Evolutionary conservation across 2,888 invertebrate genomes (phyloP).

Genomic region (Mesodorylaimus sp.): DNA sequence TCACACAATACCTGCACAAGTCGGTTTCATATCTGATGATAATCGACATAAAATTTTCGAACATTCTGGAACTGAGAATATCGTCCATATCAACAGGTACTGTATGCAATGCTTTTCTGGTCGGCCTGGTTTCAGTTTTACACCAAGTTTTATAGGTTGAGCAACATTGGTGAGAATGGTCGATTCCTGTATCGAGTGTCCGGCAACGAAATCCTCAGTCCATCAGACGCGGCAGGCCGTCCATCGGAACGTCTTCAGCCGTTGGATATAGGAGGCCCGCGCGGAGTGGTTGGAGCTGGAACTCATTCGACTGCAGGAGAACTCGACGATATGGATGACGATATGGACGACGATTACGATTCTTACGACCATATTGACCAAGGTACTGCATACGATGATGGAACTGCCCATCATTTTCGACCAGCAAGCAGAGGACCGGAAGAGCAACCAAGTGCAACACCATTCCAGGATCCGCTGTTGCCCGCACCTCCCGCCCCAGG

Average conservation of each 20-base stretch:
- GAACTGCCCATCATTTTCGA: no score
- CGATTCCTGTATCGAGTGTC: slow-evolving; percentile 62
- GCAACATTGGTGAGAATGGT: slow-evolving; percentile 65
- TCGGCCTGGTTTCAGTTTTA: not conserved
- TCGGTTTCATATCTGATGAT: slow-evolving; percentile 68
- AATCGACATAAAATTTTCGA: slow-evolving; percentile 54
- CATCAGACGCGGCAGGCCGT: no score
- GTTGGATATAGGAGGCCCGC: no score
- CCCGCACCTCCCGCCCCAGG: no score
- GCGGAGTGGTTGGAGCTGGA: no score
- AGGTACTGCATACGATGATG: not conserved
- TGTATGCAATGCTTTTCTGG: slow-evolving; percentile 14
- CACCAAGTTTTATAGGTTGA: slow-evolving; percentile 43
- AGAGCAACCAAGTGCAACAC: no score
- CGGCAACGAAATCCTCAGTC: slow-evolving; percentile 17
- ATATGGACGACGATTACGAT: not conserved
- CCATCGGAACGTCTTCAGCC: no score
- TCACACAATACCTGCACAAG: slow-evolving; percentile 86
- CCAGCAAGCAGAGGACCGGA: no score
- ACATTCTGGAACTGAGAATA: slow-evolving; percentile 77
- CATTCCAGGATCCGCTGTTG: no score
- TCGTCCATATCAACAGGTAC: slow-evolving; percentile 55
- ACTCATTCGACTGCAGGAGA: no score
- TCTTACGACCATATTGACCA: not conserved
- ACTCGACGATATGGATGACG: no score